These are phyloP conservation scores for Cyprinodon brontotheroides DNA, from an alignment of 2,113 vertebrate genomes.

Conservation along the genomic window DNA sequence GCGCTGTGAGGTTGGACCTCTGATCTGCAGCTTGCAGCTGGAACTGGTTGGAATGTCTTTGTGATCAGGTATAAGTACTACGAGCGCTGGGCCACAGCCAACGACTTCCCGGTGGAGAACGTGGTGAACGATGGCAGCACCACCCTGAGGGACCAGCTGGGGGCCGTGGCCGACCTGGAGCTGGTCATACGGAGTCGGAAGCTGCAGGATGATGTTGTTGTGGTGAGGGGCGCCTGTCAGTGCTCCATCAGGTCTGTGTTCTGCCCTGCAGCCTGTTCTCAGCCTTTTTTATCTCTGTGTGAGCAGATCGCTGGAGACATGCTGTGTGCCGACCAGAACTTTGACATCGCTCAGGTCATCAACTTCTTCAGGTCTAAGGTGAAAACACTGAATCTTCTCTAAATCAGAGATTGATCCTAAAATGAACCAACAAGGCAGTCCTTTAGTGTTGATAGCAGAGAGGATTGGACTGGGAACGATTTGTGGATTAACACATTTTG, in stretches of 20 bases:
- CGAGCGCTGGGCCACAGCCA: slow-evolving; percentile 86
- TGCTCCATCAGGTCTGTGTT: background rate
- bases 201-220: slow-evolving; percentile 81
- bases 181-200: slow-evolving; percentile 79
- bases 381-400: slow-evolving; percentile 1
- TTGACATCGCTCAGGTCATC: slow-evolving; percentile 83
- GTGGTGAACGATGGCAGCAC: slow-evolving; percentile 85
- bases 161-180: slow-evolving; percentile 82
- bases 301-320: slow-evolving; percentile 84
- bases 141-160: slow-evolving; percentile 75
- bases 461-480: too few species aligned
- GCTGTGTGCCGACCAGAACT: slow-evolving; percentile 85
- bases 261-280: too few species aligned
- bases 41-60: background rate
- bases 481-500: too few species aligned
- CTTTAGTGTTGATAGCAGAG: too few species aligned
- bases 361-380: slow-evolving; percentile 85
- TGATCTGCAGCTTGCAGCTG: background rate
- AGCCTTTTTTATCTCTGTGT: slow-evolving; percentile 3
- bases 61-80: slow-evolving; percentile 81
- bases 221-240: slow-evolving; percentile 68
- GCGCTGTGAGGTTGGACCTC: background rate
- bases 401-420: too few species aligned
- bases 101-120: slow-evolving; percentile 83
- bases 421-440: too few species aligned